Evolutionary conservation across 1,140 invertebrate species (phyloP).

Genomic region (Agrypnia vestita): DNA sequence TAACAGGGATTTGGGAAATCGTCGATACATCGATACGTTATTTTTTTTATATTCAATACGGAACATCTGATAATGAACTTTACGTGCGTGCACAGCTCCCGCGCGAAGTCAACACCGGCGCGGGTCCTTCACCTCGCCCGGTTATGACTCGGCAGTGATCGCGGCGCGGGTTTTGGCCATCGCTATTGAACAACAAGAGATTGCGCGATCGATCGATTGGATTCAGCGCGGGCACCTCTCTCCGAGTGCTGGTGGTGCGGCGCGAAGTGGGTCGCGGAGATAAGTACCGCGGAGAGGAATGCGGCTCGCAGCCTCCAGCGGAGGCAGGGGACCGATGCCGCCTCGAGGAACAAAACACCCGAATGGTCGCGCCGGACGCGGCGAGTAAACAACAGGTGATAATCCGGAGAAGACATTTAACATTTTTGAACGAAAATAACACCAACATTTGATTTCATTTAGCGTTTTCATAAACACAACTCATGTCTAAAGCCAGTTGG

Average conservation of each 20-base stretch:
- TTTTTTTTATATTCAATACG: too few species aligned
- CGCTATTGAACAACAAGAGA: conserved; percentile 31
- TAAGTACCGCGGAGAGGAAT: conserved; percentile 23
- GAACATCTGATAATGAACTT: not conserved
- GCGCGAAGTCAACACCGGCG: not conserved
- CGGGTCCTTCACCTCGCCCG: conserved; percentile 6
- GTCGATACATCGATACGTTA: too few species aligned
- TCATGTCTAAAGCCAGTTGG: too few species aligned
- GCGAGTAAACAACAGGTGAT: not conserved
- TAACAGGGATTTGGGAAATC: too few species aligned
- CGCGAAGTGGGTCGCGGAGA: conserved; percentile 28
- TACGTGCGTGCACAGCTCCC: not conserved
- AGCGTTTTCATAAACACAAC: too few species aligned
- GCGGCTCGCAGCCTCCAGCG: conserved; percentile 26
- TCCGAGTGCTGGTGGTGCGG: conserved; percentile 13
- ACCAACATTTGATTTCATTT: too few species aligned
- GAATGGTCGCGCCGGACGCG: not conserved
- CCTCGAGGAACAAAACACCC: not conserved
- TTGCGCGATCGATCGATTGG: not conserved
- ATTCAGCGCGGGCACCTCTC: conserved; percentile 3
- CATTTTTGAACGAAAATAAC: too few species aligned
- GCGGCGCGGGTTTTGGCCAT: conserved; percentile 25
- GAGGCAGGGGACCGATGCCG: not conserved
- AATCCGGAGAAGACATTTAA: not conserved
- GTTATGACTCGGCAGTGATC: conserved; percentile 7